phyloP scores from a whole-genome alignment of 2,888 invertebrate genomes.

The Arctia plantaginis region DNA sequence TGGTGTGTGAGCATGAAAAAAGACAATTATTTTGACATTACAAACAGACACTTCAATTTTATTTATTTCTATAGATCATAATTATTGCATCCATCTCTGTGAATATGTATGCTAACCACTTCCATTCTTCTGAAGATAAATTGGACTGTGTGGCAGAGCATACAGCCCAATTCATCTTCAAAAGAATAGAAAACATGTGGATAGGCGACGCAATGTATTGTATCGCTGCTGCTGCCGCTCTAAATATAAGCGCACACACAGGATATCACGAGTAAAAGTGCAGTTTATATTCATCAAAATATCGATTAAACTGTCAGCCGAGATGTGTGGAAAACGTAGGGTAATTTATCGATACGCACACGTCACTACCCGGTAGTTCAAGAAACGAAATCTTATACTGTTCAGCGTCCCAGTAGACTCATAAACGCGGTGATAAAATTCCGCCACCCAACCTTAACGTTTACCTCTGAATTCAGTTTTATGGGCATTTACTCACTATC shows the following conservation, averaged over 20 bases:
- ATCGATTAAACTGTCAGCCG: neutral
- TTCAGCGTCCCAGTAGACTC: constrained; percentile 63
- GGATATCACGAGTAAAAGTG: no score
- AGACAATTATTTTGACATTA: no score
- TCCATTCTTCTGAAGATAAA: neutral
- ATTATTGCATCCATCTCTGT: neutral
- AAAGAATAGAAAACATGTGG: neutral
- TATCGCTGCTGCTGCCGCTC: neutral
- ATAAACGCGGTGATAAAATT: constrained; percentile 74
- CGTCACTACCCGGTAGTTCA: constrained; percentile 37
- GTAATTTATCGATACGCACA: constrained; percentile 39
- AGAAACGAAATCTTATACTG: constrained; percentile 63
- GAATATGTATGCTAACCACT: neutral
- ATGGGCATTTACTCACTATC: constrained; percentile 61
- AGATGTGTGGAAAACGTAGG: neutral
- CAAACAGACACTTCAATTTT: no score
- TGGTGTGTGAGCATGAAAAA: no score
- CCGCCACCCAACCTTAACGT: constrained; percentile 62
- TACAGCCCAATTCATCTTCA: neutral
- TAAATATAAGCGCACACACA: neutral
- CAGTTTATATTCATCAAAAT: neutral
- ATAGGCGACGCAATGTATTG: neutral
- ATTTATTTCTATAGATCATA: no score
- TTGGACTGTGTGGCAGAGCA: neutral
- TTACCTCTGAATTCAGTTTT: constrained; percentile 50